phyloP scores from a whole-genome alignment of 1,140 invertebrate species.

The Pogonognathellus flavescens region DNA sequence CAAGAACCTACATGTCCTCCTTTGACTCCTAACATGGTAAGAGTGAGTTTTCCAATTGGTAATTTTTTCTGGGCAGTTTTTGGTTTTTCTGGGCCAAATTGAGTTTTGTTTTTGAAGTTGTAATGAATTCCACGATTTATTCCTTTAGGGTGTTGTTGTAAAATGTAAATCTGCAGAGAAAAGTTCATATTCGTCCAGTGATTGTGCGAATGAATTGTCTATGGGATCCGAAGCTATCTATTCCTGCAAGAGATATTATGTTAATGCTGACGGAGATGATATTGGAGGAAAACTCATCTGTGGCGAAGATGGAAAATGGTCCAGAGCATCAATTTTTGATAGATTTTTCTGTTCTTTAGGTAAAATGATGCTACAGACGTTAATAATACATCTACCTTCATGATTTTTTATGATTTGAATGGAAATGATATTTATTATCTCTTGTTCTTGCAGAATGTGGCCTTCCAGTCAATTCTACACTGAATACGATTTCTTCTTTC shows the following conservation, averaged over 20 bases:
- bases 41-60: neutral
- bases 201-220: constrained; percentile 45
- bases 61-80: neutral
- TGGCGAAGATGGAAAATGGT: constrained; percentile 51
- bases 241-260: constrained; percentile 46
- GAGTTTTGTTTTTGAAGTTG: neutral
- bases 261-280: constrained; percentile 34
- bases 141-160: constrained; percentile 43
- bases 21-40: neutral
- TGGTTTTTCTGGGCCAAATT: neutral
- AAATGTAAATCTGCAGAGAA: constrained; percentile 50
- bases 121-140: neutral
- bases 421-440: neutral
- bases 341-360: constrained; percentile 53
- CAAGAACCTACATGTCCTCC: neutral
- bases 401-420: neutral
- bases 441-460: constrained; percentile 55
- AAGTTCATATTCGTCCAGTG: constrained; percentile 12
- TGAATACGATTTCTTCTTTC: constrained; percentile 57
- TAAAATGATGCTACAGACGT: neutral
- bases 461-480: constrained; percentile 41
- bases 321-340: constrained; percentile 25
- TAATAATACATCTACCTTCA: too few relatives aligned
- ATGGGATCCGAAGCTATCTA: constrained; percentile 54
- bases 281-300: constrained; percentile 50